phyloP scores from a whole-genome alignment of 2,888 invertebrate species.

The Epistrophella euchroma region DNA sequence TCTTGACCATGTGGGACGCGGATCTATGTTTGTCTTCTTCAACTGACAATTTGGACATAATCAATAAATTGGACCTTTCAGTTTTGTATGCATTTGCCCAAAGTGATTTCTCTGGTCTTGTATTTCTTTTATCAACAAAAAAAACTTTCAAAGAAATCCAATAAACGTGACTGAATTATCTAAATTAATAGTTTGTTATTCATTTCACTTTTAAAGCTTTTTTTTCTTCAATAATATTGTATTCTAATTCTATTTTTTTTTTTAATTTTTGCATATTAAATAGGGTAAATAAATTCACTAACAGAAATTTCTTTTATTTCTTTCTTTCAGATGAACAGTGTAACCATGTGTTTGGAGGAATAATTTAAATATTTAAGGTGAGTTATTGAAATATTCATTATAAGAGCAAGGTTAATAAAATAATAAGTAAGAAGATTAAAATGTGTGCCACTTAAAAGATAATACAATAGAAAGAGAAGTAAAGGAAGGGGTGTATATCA shows the following conservation, averaged over 20 bases:
- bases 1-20: neutral
- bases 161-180: constrained; percentile 55
- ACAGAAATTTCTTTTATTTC: constrained; percentile 10
- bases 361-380: constrained; percentile 55
- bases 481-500: no score
- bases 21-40: constrained; percentile 6
- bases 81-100: constrained; percentile 42
- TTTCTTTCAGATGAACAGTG: constrained; percentile 54
- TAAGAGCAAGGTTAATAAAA: no score
- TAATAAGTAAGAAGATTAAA: no score
- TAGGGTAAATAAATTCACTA: constrained; percentile 51
- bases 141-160: neutral
- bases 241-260: neutral
- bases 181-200: constrained; percentile 25
- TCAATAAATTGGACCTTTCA: constrained; percentile 65
- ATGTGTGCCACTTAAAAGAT: no score
- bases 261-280: constrained; percentile 37
- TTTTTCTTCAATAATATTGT: neutral
- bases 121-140: neutral
- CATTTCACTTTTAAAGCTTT: constrained; percentile 58
- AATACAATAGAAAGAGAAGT: no score
- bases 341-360: constrained; percentile 49
- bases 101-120: constrained; percentile 1
- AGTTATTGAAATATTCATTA: neutral
- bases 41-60: constrained; percentile 47